Evolutionary conservation across 2,888 invertebrate species (phyloP).

Genomic region (Eurytoma adleriae): DNA sequence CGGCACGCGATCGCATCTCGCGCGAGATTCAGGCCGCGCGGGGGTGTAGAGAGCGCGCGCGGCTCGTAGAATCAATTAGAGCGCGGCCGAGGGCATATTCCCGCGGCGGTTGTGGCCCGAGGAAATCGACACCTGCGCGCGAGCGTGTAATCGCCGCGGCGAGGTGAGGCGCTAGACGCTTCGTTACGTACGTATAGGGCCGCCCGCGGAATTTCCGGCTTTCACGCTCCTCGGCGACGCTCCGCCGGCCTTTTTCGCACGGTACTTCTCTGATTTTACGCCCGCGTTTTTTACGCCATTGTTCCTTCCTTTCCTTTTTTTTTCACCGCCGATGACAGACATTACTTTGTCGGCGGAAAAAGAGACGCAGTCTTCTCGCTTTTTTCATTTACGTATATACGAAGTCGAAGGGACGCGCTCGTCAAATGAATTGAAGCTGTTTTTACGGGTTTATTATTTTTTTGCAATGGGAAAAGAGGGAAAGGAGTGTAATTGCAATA

Average conservation of each 20-base stretch:
- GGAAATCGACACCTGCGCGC: constrained; percentile 39
- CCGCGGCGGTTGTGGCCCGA: neutral
- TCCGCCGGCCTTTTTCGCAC: neutral
- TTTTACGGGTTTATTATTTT: no score
- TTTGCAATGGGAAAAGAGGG: no score
- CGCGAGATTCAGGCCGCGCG: constrained; percentile 14
- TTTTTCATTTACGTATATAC: neutral
- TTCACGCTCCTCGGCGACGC: constrained; percentile 38
- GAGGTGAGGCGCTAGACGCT: neutral
- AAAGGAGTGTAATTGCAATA: no score
- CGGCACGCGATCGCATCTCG: constrained; percentile 12
- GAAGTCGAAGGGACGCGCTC: no score
- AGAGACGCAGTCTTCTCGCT: no score
- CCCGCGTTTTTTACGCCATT: no score
- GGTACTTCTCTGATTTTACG: no score
- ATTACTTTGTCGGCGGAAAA: neutral
- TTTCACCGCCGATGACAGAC: neutral
- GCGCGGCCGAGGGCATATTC: neutral
- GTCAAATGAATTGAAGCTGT: no score
- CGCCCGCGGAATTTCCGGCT: constrained; percentile 42
- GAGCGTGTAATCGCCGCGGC: no score
- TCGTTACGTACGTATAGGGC: constrained; percentile 23
- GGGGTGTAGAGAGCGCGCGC: neutral
- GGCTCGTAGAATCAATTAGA: constrained; percentile 48
- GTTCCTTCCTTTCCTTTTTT: no score